Conservation (phyloP, 1,140 invertebrate species). For the Maniola jurtina region DNA sequence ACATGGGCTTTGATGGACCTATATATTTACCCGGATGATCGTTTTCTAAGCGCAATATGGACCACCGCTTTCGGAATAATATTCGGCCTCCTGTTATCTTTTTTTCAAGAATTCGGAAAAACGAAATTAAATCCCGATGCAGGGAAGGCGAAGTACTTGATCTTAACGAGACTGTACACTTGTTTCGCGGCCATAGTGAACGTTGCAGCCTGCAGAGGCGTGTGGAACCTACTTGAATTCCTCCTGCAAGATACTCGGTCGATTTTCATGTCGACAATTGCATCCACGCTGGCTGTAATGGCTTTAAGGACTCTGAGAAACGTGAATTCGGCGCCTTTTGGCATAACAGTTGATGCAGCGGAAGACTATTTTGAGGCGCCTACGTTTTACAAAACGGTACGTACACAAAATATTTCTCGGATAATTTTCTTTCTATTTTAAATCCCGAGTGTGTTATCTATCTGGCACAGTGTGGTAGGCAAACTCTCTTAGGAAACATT, state of each 20-base stretch:
- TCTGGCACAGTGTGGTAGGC: too few species aligned
- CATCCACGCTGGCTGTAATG: constrained; percentile 32
- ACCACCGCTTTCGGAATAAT: constrained; percentile 34
- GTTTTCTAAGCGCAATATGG: constrained; percentile 30
- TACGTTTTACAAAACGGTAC: constrained; percentile 46
- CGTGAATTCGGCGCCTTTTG: constrained; percentile 36
- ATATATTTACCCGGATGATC: constrained; percentile 38
- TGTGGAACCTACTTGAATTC: constrained; percentile 41
- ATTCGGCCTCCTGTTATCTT: constrained; percentile 34
- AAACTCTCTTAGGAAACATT: too few species aligned
- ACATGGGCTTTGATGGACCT: constrained; percentile 42
- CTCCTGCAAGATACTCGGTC: constrained; percentile 24
- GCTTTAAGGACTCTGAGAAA: constrained; percentile 40
- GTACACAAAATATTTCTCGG: constrained; percentile 15
- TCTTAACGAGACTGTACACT: constrained; percentile 39
- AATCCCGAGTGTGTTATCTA: too few species aligned
- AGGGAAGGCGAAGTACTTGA: constrained; percentile 33
- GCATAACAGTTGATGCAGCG: constrained; percentile 32
- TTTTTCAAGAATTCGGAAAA: constrained; percentile 32
- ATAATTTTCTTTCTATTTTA: too few species aligned
- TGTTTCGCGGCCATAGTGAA: constrained; percentile 35
- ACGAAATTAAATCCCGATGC: constrained; percentile 32
- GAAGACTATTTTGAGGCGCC: constrained; percentile 46
- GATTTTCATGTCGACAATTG: constrained; percentile 29
- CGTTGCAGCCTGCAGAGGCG: constrained; percentile 39